A percentile compares a stretch with the other conserved stretches of the same genome.
These are phyloP conservation scores for Pandemis cinnamomeana DNA, from an alignment of 2,888 invertebrate species.

Conservation along the genomic window DNA sequence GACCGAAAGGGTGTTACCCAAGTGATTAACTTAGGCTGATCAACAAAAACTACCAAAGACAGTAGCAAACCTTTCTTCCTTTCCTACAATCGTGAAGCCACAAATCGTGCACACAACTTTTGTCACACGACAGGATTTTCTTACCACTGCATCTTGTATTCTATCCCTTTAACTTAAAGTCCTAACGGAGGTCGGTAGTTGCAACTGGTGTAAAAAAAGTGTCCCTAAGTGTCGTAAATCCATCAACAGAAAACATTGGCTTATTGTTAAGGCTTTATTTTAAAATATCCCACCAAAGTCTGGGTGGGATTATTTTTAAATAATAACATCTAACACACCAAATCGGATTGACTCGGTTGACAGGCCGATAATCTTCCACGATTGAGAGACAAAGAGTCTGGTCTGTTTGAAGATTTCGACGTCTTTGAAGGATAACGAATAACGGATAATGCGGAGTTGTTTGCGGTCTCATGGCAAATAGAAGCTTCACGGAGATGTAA, in stretches of 20 bases:
- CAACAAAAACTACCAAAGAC: constrained; percentile 38
- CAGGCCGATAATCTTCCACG: constrained; percentile 36
- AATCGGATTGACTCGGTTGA: constrained; percentile 43
- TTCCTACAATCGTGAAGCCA: constrained; percentile 35
- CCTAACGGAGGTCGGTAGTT: background rate
- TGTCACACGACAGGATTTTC: constrained; percentile 26
- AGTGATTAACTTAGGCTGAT: constrained; percentile 28
- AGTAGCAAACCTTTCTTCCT: constrained; percentile 36
- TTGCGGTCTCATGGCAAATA: constrained; percentile 35
- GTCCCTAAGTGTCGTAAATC: constrained; percentile 39
- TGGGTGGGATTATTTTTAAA: constrained; percentile 43
- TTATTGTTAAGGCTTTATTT: constrained; percentile 41
- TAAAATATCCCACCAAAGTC: constrained; percentile 24
- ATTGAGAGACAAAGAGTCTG: constrained; percentile 42
- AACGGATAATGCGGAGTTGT: constrained; percentile 31
- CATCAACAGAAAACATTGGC: constrained; percentile 41
- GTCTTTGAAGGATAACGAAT: constrained; percentile 28
- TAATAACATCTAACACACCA: constrained; percentile 42
- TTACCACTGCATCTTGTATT: background rate
- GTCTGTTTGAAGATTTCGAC: constrained; percentile 35
- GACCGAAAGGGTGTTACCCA: constrained; percentile 37
- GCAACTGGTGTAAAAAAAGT: constrained; percentile 20
- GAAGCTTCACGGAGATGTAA: constrained; percentile 34
- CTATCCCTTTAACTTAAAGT: constrained; percentile 7
- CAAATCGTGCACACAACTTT: constrained; percentile 37